Percentiles rank a stretch among this genome's conserved stretches.
phyloP scores from a whole-genome alignment of 92 coral and sea anemone genomes.

The Meandrina meandrites region DNA sequence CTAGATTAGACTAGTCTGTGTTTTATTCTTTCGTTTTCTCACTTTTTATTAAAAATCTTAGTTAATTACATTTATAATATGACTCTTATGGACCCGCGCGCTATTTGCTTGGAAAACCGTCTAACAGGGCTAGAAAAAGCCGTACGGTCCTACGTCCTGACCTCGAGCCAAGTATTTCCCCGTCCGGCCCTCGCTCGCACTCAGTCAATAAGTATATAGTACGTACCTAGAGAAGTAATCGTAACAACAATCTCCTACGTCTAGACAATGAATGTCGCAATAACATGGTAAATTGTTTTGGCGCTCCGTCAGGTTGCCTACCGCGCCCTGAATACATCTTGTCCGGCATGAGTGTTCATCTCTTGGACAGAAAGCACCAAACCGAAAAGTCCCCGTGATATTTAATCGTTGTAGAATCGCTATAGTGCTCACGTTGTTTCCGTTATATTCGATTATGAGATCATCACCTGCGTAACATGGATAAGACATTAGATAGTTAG shows the following conservation, averaged over 20 bases:
- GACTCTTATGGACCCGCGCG: no score
- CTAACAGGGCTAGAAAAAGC: no score
- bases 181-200: no score
- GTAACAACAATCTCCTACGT: conserved; percentile 27
- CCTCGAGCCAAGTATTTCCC: no score
- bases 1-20: background rate
- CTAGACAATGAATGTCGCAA: conserved; percentile 13
- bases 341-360: conserved; percentile 1
- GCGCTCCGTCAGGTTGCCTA: background rate
- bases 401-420: conserved; percentile 7
- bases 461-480: background rate
- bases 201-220: no score
- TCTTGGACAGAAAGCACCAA: background rate
- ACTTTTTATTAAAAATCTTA: no score
- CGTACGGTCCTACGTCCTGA: no score
- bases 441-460: background rate
- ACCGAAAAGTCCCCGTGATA: conserved; percentile 18
- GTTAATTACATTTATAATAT: no score
- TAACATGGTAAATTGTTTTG: background rate
- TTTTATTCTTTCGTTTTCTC: background rate
- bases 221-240: conserved; percentile 8
- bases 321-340: background rate
- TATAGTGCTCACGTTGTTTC: conserved; percentile 9
- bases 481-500: background rate
- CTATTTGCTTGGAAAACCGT: no score